A percentile compares a stretch with the other conserved stretches of the same genome.
phyloP scores from a whole-genome alignment of 2,888 invertebrate species.

The Cecidostiba fungosa region DNA sequence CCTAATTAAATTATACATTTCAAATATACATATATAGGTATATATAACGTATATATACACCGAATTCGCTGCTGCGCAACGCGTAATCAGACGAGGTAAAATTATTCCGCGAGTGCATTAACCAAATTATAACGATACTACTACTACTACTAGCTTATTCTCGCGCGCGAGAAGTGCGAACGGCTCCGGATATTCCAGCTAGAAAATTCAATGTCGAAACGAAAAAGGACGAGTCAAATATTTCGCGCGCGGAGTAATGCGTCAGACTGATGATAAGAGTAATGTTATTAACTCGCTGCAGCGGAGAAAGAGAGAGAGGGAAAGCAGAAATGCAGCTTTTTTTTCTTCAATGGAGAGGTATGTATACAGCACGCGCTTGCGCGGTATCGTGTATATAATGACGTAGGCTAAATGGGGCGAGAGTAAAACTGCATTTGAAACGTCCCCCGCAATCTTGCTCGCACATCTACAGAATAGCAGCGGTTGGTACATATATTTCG shows the following conservation, averaged over 20 bases:
- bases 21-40: neutral
- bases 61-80: neutral
- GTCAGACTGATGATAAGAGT: neutral
- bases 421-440: conserved; percentile 11
- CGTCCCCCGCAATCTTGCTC: conserved; percentile 1
- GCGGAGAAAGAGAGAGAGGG: neutral
- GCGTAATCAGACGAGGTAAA: neutral
- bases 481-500: neutral
- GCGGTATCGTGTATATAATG: conserved; percentile 8
- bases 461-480: neutral
- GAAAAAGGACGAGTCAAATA: neutral
- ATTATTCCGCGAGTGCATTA: neutral
- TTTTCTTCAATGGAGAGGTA: neutral
- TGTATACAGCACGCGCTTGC: neutral
- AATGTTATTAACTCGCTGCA: neutral
- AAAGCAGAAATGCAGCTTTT: neutral
- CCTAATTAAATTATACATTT: neutral
- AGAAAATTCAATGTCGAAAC: neutral
- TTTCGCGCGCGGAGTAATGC: neutral
- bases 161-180: no score
- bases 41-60: neutral
- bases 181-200: no score
- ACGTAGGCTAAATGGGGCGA: neutral
- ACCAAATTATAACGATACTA: neutral
- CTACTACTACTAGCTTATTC: no score